Evolutionary conservation across 2,113 vertebrate species (phyloP), one percentile per base, ranked within the genome.

Genomic region (Prolemur simus): DNA sequence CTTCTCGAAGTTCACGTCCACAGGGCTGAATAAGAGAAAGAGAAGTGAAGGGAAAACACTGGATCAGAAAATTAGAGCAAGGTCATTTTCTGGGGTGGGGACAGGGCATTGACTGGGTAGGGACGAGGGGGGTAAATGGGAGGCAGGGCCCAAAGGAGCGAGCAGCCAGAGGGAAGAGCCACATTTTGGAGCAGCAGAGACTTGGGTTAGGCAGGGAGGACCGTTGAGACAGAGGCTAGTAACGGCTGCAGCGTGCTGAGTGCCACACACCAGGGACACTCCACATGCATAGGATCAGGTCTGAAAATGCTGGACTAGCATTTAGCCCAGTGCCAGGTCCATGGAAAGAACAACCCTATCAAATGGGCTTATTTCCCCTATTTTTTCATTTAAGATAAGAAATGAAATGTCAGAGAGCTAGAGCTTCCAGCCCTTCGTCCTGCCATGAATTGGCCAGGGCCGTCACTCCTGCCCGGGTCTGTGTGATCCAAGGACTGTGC

Each of bases 171-270:
- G 32, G 49, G 23, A 87, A 14, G 69, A 12, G 73, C n/a, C 18
- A 4, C 23, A 34, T 68, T 63, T 78, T 13, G n/a, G 47, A 21
- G 27, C 45, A 29, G 14, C 7, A 13, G 81, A 60, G 34, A 80
- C 42, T 27, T 0, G 0, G 37, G n/a, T 21, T 0, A 3, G 39
- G 39, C 34, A 8, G 39, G 58, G 78, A 60, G 23, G 56, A 17
- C 8, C 2, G 45, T 5, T 27, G 63, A 13, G 32, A 2, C 0
- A 25, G 64, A 39, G 27, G 14, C 2, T 0, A 3, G 86, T 4
- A 42, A 27, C 63, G 2, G 32, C 37, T 0, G 0, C 12, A 1
- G 6, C 32, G 25, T 56, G 58, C 91, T 9, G 52, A 56, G 34
- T 8, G 8, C 34, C 63, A 71, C 0, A 9, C 3, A 5, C 12